Evolutionary conservation across 2,113 vertebrate genomes (phyloP).

Genomic region (Xenopus tropicalis): UCB_Xtro_10.0 CM004446.2:93446001-93446500

Average conservation of each 20-base stretch:
- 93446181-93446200: background rate
- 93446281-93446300: conserved; percentile 25
- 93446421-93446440: conserved; percentile 65
- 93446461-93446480: conserved; percentile 58
- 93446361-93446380: conserved; percentile 48
- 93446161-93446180: conserved; percentile 3
- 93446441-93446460: conserved; percentile 59
- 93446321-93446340: conserved; percentile 59
- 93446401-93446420: conserved; percentile 64
- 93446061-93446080: too few species aligned
- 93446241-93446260: conserved; percentile 6
- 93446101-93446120: too few species aligned
- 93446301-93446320: conserved; percentile 32
- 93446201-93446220: background rate
- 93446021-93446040: too few species aligned
- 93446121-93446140: background rate
- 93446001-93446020: too few species aligned
- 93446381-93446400: conserved; percentile 54
- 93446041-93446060: too few species aligned
- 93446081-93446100: too few species aligned
- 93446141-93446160: background rate
- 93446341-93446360: conserved; percentile 54
- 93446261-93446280: conserved; percentile 1
- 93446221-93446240: conserved; percentile 4
- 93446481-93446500: conserved; percentile 57